phyloP scores from a whole-genome alignment of 2,888 invertebrate species.

The Himalopsyche anomala region DNA sequence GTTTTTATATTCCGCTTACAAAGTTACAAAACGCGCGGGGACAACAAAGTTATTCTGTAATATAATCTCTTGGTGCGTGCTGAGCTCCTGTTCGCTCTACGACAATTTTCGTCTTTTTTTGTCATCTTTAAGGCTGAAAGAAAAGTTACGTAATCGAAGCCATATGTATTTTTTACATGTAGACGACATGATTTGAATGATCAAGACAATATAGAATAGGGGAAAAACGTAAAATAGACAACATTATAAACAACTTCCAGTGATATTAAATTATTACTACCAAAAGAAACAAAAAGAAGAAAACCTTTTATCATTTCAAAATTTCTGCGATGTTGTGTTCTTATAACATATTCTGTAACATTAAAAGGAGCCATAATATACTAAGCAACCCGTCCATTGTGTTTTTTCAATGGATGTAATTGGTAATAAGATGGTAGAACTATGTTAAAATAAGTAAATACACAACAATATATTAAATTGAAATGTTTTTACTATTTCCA shows the following conservation, averaged over 20 bases:
- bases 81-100: slow-evolving; percentile 53
- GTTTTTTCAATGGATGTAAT: no score
- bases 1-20: slow-evolving; percentile 66
- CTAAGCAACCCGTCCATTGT: no score
- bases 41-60: slow-evolving; percentile 66
- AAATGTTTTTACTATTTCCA: no score
- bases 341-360: no score
- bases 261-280: neutral
- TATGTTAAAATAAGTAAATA: no score
- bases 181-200: slow-evolving; percentile 37
- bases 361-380: no score
- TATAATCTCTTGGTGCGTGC: slow-evolving; percentile 65
- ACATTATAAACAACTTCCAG: neutral
- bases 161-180: slow-evolving; percentile 21
- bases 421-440: no score
- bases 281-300: neutral
- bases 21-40: slow-evolving; percentile 64
- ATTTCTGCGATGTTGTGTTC: no score
- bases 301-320: no score
- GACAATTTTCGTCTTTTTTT: neutral
- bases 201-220: neutral
- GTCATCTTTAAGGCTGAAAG: slow-evolving; percentile 9
- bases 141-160: slow-evolving; percentile 22
- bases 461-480: no score
- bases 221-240: neutral